Evolutionary conservation across 2,888 invertebrate genomes (phyloP).

Genomic region (Heliconius cydno): DNA sequence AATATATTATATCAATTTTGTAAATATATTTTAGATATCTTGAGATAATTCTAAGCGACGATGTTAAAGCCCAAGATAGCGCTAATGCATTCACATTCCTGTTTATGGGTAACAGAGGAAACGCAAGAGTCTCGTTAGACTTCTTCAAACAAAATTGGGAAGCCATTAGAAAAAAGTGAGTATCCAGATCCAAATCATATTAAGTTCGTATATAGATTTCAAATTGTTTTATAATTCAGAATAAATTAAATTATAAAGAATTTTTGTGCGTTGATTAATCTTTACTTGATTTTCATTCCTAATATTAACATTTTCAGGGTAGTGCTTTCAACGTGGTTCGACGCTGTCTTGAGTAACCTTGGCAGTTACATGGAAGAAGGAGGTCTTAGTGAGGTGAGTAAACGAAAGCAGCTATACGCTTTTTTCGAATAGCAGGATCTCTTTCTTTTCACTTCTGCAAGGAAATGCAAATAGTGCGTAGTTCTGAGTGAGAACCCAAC

Average conservation of each 20-base stretch:
- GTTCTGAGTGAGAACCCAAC: too few species aligned
- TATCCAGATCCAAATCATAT: slow-evolving; percentile 6
- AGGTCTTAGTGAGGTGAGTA: slow-evolving; percentile 70
- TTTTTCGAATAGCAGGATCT: too few species aligned
- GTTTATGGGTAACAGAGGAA: slow-evolving; percentile 67
- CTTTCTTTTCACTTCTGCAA: not conserved
- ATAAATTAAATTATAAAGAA: not conserved
- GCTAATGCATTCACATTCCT: slow-evolving; percentile 72
- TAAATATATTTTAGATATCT: slow-evolving; percentile 58
- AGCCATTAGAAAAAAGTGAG: slow-evolving; percentile 66
- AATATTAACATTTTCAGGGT: not conserved
- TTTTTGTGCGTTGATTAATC: not conserved
- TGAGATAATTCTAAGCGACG: slow-evolving; percentile 62
- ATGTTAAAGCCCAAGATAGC: slow-evolving; percentile 73
- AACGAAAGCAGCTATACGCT: not conserved
- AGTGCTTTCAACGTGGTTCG: slow-evolving; percentile 55
- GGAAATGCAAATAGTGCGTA: not conserved
- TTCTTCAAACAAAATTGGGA: slow-evolving; percentile 63
- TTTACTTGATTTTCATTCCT: not conserved
- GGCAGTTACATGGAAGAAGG: slow-evolving; percentile 69
- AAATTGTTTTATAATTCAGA: not conserved
- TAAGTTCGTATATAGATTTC: not conserved
- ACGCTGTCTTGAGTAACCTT: slow-evolving; percentile 61
- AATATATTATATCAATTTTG: not conserved
- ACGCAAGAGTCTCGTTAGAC: slow-evolving; percentile 62